Evolutionary conservation across 2,888 invertebrate species (phyloP), one percentile per base, ranked within the genome.

Genomic region (Aphidoletes aphidimyza): DNA sequence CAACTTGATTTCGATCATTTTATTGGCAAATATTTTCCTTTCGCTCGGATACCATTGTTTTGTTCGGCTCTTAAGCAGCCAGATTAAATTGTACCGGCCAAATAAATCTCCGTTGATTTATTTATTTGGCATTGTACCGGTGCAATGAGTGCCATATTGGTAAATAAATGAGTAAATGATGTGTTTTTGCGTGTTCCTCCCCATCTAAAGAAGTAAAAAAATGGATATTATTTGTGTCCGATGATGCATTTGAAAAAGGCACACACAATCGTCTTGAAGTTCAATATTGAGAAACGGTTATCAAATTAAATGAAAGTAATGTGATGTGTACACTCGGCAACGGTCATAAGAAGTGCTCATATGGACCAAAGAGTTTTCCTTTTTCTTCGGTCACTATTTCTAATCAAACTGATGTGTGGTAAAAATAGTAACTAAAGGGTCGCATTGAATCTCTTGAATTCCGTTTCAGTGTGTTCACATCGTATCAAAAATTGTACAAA

Each of bases 11-110:
- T 9, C 30, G n/a, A 54, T 22, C 22, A 14, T 69, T 54, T 69
- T 69, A 69, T 69, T 69, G n/a, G 30, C 69, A 69, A 69, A 69
- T 69, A 69, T 69, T 69, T 69, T 69, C 14, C 69, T 69, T 69
- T 69, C 34, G 69, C 30, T 69, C 30, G 26, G 14, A 69, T 69
- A 69, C 69, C 30, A 47, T 9, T 42, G 42, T 42, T 42, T 6
- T 14, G 14, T n/a, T 69, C 3, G 54, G 30, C 34, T 69, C 34
- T 30, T 30, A 11, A 34, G 34, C 8, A 30, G 8, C 14, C 69
- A 30, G 69, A 30, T 69, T 69, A 34, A 69, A 34, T 26, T 30
- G 30, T 69, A 17, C 69, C 0, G 26, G 6, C 42, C 30, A 69
- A 69, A 69, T 30, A 69, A 69, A 69, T 30, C 30, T 54, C 54